Evolutionary conservation across 2,113 vertebrate genomes (phyloP).

Genomic region (Cochlearius cochlearius): DNA sequence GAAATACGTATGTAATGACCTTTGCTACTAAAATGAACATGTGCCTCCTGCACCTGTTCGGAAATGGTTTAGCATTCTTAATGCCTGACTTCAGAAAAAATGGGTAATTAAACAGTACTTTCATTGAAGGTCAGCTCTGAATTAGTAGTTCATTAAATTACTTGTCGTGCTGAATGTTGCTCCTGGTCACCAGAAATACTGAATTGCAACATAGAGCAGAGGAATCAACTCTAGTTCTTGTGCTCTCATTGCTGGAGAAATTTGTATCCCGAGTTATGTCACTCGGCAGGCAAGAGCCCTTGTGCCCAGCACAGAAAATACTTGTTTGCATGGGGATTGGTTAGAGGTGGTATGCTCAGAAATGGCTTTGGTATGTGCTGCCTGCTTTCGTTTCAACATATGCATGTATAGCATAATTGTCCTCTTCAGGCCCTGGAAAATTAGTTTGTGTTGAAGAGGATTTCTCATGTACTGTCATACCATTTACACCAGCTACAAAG

Average conservation of each 20-base stretch:
- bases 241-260: not conserved
- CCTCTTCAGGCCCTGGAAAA: not conserved
- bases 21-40: slow-evolving; percentile 32
- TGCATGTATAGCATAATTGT: not conserved
- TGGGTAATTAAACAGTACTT: slow-evolving; percentile 41
- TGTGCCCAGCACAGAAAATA: not conserved
- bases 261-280: not conserved
- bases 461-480: not conserved
- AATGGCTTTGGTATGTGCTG: not conserved
- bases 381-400: not conserved
- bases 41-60: slow-evolving; percentile 18
- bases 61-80: slow-evolving; percentile 12
- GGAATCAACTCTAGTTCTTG: not conserved
- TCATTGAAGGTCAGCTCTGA: slow-evolving; percentile 33
- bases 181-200: not conserved
- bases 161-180: slow-evolving; percentile 32
- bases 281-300: not conserved
- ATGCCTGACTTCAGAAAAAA: slow-evolving; percentile 27
- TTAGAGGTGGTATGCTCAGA: not conserved
- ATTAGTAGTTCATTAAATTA: slow-evolving; percentile 47
- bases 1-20: not conserved
- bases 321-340: not conserved
- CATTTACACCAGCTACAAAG: not conserved
- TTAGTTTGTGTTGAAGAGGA: not conserved
- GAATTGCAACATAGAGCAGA: not conserved